phyloP scores from a whole-genome alignment of 2,797 vertebrate species.

The Pteropus rufus region DNA sequence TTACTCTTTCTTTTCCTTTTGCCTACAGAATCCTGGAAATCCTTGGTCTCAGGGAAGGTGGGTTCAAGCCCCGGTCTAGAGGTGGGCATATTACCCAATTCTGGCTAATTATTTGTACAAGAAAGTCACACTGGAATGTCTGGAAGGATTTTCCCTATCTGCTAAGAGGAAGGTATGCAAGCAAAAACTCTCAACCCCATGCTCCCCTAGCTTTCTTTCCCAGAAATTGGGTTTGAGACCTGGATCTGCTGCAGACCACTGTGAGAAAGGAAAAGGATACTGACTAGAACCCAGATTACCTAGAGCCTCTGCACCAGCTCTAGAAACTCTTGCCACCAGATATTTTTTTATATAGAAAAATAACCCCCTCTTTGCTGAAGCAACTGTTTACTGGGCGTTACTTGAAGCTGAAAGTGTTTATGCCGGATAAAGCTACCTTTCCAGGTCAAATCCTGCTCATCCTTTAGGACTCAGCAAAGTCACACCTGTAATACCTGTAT shows the following conservation, averaged over 20 bases:
- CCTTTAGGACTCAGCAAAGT: background rate
- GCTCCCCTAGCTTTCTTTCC: background rate
- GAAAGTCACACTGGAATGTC: background rate
- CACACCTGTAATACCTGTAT: background rate
- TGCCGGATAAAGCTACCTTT: background rate
- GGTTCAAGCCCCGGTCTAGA: background rate
- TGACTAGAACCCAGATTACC: background rate
- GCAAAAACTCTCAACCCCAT: background rate
- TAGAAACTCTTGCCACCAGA: background rate
- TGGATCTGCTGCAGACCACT: background rate
- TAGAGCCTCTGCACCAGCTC: background rate
- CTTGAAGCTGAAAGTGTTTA: background rate
- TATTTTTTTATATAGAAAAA: background rate
- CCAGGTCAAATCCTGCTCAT: background rate
- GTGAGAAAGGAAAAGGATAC: background rate
- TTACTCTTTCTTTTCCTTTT: background rate
- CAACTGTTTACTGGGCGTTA: background rate
- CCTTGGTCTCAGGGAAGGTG: background rate
- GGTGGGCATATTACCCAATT: background rate
- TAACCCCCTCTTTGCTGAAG: background rate
- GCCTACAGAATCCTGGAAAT: background rate
- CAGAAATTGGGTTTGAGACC: background rate
- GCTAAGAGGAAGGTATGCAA: background rate
- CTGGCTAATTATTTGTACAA: background rate
- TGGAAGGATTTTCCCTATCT: background rate